These are phyloP conservation scores for Scolopax bukidnonensis DNA, from an alignment of 2,797 vertebrate genomes.

Conservation along the genomic window DNA sequence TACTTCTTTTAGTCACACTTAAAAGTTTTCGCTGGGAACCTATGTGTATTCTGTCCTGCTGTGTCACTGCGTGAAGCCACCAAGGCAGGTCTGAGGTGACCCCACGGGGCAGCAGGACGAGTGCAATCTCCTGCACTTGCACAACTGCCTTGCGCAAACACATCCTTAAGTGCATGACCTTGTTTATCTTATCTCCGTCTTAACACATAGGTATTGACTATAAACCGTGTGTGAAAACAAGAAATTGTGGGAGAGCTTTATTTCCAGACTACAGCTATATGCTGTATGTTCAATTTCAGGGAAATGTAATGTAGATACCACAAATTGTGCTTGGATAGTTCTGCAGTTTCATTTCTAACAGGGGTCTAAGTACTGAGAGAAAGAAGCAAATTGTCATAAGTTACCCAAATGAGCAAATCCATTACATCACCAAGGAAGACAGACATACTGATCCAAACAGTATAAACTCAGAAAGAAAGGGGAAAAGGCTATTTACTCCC, in stretches of 20 bases:
- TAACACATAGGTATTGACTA: too few relatives aligned
- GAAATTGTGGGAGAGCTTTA: background rate
- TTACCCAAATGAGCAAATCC: background rate
- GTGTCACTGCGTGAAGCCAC: accelerated
- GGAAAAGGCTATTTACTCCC: background rate
- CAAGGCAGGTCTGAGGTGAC: background rate
- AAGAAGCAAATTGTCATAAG: background rate
- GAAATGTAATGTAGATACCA: background rate
- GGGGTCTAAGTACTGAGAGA: too few relatives aligned
- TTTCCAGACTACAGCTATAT: background rate
- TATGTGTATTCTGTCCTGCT: background rate
- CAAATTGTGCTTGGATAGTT: background rate
- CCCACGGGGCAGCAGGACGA: accelerated
- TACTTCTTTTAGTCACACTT: background rate
- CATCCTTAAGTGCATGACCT: too few relatives aligned
- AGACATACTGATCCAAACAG: background rate
- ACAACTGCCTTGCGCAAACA: background rate
- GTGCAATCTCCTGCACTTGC: background rate
- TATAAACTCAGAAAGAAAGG: background rate
- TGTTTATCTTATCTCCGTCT: too few relatives aligned
- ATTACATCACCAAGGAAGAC: background rate
- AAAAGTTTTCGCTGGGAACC: background rate
- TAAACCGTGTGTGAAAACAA: background rate
- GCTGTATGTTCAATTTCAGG: background rate
- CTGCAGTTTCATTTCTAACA: background rate